Percentiles rank a stretch among this genome's conserved stretches.
phyloP scores from a whole-genome alignment of 2,888 invertebrate genomes.

The Acleris laterana region DNA sequence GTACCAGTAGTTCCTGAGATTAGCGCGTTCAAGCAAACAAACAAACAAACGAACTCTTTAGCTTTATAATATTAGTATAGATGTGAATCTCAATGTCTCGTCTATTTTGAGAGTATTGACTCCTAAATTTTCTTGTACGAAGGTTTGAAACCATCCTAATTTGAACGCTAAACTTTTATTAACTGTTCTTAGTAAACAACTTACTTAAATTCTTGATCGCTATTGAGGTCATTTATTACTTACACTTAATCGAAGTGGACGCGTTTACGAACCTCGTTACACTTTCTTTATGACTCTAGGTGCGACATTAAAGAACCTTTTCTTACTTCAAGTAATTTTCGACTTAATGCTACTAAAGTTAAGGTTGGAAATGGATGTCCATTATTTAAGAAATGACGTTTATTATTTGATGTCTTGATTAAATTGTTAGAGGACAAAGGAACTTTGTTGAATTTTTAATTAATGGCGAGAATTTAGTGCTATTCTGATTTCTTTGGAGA shows the following conservation, averaged over 20 bases:
- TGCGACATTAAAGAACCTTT: constrained; percentile 48
- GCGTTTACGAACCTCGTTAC: constrained; percentile 54
- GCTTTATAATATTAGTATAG: no score
- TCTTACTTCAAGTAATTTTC: not conserved
- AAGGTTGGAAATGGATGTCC: not conserved
- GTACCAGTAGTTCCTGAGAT: no score
- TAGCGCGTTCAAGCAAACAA: no score
- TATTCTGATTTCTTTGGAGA: constrained; percentile 19
- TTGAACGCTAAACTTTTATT: constrained; percentile 21
- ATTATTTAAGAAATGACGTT: constrained; percentile 45
- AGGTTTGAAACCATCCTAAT: constrained; percentile 2
- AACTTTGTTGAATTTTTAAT: constrained; percentile 51
- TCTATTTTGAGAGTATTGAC: not conserved
- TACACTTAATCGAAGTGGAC: constrained; percentile 57
- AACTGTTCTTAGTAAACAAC: constrained; percentile 27
- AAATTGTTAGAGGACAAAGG: constrained; percentile 47
- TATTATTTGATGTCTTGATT: constrained; percentile 55
- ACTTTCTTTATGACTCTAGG: constrained; percentile 53
- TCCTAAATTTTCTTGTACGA: not conserved
- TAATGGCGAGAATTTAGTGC: constrained; percentile 38
- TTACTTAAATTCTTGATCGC: constrained; percentile 47
- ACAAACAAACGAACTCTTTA: no score
- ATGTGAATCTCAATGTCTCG: no score
- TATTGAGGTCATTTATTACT: constrained; percentile 54
- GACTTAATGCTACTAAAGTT: not conserved